Evolutionary conservation across 2,113 vertebrate genomes (phyloP), one percentile per base, ranked within the genome.

Genomic region (Caranx melampygus): DNA sequence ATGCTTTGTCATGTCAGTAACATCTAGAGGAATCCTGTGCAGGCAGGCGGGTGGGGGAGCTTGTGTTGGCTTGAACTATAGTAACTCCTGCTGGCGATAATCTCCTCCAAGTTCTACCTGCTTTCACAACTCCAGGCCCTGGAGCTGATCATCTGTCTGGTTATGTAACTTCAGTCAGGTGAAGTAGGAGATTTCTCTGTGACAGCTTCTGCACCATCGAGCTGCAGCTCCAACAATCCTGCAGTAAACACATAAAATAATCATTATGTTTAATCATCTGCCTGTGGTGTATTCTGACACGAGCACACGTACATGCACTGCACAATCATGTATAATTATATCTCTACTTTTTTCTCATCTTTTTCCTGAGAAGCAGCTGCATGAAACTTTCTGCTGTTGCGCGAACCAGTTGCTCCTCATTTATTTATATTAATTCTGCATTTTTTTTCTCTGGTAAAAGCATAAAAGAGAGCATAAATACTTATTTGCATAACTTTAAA

Each of bases 1-100:
- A 61, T 63, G 60, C 55, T 5, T 64, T 71, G 60, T 83, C 57
- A 72, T 83, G 74, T 81, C 59, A 20, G 66, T 34, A 16, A 34
- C 45, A 69, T 49, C 2, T 52, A 65, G 16, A 81, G 60, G 65
- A 77, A 82, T 80, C 60, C 59, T 66, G 47, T 37, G 37, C 74
- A 75, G 61, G 78, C 87, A 82, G 76, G 78, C 75, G 79, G 45
- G 78, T 78, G 82, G 42, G 58, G 58, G 55, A 42, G 7, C 51
- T 21, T 66, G 49, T 20, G 37, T 37, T 40, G 51, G 34, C 34
- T 35, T 42, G 37, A 72, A 60, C 74, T 65, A 15, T 5, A 11
- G 52, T 37, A 71, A 62, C 26, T 31, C 37, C 15, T 54, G 31
- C 15, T 16, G 40, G 14, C 8, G 18, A 21, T 59, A 61, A 75